Evolutionary conservation across 2,113 vertebrate species (phyloP), one percentile per base, ranked within the genome.

Genomic region (Alouatta palliata): DNA sequence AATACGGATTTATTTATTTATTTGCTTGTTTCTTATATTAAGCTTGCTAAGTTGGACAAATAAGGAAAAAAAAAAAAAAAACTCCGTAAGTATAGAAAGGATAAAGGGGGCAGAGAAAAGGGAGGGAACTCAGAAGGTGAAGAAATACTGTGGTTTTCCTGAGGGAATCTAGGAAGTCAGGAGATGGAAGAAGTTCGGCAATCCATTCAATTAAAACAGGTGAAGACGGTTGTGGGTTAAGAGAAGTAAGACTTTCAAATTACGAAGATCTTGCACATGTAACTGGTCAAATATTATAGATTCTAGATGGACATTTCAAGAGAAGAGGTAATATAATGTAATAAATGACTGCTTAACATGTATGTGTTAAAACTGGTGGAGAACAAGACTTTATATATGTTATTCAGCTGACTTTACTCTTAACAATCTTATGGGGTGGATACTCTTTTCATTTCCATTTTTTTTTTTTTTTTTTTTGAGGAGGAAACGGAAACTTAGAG

Each of bases 1-100:
- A 61, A 27, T 45, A 35, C 14, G 52, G 66, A 47, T 40, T 70
- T 37, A 35, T 61, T 84, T 61, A 1, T 82, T 77, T 66, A 11
- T 91, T 79, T 76, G 56, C 37, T 56, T 43, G 32, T 87, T 92
- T 96, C 47, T 96, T 94, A 5, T 54, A 21, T 47, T 75, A 61
- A 68, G 71, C 47, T 52, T 25, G 20, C 61, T 87, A 32, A 47
- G 21, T 52, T 30, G 58, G 19, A 47, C 30, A 20, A 56, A 47
- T 8, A 66, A 84, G 20, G 32, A 9, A n/a, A 9, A 47, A 37
- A 73, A 6, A 17, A 9, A n/a, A 9, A 47, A 37, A 73, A 6
- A 17, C 4, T 17, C 21, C 37, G 8, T 40, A 79, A 89, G 84
- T 68, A 54, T 45, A 70, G n/a, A 81, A n/a, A 90, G 14, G 14